Percentiles rank a stretch among this genome's conserved stretches.
These are phyloP conservation scores for Xenopus tropicalis DNA, from an alignment of 2,113 vertebrate genomes.

Conservation along the genomic window DNA sequence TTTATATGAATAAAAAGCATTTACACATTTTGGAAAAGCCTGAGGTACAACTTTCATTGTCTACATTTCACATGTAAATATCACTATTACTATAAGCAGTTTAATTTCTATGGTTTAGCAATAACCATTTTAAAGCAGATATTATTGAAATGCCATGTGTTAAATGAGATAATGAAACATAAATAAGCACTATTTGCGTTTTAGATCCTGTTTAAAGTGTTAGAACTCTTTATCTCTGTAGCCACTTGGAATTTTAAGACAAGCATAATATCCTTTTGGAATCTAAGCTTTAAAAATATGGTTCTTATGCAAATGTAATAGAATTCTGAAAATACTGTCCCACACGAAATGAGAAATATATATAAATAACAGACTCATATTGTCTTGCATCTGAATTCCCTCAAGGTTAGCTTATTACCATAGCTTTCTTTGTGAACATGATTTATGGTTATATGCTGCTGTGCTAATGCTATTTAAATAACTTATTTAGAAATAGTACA, in stretches of 20 bases:
- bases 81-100: conserved; percentile 12
- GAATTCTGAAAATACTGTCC: conserved; percentile 12
- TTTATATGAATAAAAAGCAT: not conserved
- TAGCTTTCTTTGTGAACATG: conserved; percentile 10
- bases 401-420: conserved; percentile 11
- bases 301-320: conserved; percentile 32
- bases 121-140: conserved; percentile 1
- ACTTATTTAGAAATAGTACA: conserved; percentile 4
- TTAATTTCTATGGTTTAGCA: conserved; percentile 14
- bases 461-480: conserved; percentile 15
- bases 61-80: conserved; percentile 1
- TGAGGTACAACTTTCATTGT: not conserved
- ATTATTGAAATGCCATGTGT: conserved; percentile 27
- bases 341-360: not conserved
- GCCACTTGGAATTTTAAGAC: conserved; percentile 26
- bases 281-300: conserved; percentile 30
- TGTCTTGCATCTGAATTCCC: conserved; percentile 25
- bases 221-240: conserved; percentile 29
- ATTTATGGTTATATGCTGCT: conserved; percentile 5
- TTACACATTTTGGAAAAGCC: not conserved
- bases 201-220: conserved; percentile 14
- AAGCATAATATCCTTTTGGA: conserved; percentile 20
- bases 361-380: conserved; percentile 11
- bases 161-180: conserved; percentile 34
- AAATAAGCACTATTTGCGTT: conserved; percentile 24